Evolutionary conservation across 2,797 vertebrate species (phyloP).

Genomic region (Erpetoichthys calabaricus): DNA sequence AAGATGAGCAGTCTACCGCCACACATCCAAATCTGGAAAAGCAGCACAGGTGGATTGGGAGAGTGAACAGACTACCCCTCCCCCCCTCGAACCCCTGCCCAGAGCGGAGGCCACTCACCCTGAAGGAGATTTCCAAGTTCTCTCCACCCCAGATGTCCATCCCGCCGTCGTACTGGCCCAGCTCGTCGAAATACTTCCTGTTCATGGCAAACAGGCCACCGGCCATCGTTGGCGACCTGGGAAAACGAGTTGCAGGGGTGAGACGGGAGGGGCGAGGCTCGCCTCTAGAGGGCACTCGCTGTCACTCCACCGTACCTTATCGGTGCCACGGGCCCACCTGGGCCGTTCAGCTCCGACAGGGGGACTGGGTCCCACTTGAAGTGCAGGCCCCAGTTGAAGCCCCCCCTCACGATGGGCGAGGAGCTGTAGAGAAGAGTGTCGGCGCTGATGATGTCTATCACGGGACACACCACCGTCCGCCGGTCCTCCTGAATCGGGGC

Average conservation of each 20-base stretch:
- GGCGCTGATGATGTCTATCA: constrained; percentile 92
- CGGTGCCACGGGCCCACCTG: constrained; percentile 54
- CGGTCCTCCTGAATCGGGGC: constrained; percentile 50
- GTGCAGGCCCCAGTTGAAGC: constrained; percentile 96
- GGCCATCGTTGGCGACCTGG: constrained; percentile 92
- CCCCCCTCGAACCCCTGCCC: constrained; percentile 86
- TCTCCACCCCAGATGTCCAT: constrained; percentile 98
- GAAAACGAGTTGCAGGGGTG: constrained; percentile 3
- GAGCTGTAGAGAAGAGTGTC: constrained; percentile 84
- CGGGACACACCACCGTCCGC: constrained; percentile 75
- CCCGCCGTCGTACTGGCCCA: constrained; percentile 83
- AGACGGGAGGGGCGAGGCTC: not conserved
- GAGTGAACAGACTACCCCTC: constrained; percentile 71
- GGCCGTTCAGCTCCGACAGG: constrained; percentile 56
- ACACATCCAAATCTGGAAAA: constrained; percentile 90
- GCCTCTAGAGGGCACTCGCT: not conserved
- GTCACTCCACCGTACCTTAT: constrained; percentile 54
- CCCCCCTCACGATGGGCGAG: constrained; percentile 81
- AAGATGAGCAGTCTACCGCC: constrained; percentile 82
- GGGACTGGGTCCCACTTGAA: constrained; percentile 96
- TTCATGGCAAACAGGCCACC: constrained; percentile 91
- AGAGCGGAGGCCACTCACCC: constrained; percentile 48
- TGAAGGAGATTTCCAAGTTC: constrained; percentile 91
- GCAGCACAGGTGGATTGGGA: constrained; percentile 38
- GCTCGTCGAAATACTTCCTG: constrained; percentile 74